Percentiles rank a stretch among this genome's conserved stretches.
phyloP scores from a whole-genome alignment of 2,888 invertebrate genomes.

The Phanerotoma sp. region DNA sequence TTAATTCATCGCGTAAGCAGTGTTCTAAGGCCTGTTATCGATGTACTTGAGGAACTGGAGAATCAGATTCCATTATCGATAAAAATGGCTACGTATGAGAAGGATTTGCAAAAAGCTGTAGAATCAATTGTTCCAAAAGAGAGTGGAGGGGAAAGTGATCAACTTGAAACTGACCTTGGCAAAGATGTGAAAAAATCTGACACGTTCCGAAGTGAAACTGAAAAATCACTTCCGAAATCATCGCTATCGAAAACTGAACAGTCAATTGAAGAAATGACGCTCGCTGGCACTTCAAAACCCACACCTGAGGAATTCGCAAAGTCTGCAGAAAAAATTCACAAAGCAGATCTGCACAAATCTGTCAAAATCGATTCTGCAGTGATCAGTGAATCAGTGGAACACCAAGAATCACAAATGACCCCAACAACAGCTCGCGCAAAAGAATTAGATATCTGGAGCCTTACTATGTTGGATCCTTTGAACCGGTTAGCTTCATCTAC shows the following conservation, averaged over 20 bases:
- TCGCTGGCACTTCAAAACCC: too few relatives aligned
- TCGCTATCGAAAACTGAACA: too few relatives aligned
- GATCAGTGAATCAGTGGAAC: neutral
- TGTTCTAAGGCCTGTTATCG: constrained; percentile 37
- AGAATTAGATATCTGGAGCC: constrained; percentile 31
- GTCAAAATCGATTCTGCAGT: too few relatives aligned
- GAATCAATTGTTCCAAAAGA: constrained; percentile 35
- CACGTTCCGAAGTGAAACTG: too few relatives aligned
- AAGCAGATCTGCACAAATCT: too few relatives aligned
- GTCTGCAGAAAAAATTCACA: neutral
- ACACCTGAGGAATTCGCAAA: too few relatives aligned
- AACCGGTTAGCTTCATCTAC: constrained; percentile 40
- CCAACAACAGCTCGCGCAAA: constrained; percentile 20
- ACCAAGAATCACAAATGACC: constrained; percentile 1
- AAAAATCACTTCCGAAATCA: too few relatives aligned
- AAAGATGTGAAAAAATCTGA: too few relatives aligned
- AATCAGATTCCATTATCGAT: constrained; percentile 44
- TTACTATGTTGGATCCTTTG: constrained; percentile 38
- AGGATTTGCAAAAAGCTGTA: constrained; percentile 39
- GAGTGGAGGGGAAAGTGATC: constrained; percentile 5
- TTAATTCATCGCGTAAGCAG: constrained; percentile 31
- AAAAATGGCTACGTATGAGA: constrained; percentile 39
- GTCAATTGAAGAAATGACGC: too few relatives aligned
- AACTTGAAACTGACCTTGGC: neutral
- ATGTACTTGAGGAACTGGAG: constrained; percentile 43